Evolutionary conservation across 2,888 invertebrate genomes (phyloP), one percentile per base, ranked within the genome.

Genomic region (Philopedon plagiatum): DNA sequence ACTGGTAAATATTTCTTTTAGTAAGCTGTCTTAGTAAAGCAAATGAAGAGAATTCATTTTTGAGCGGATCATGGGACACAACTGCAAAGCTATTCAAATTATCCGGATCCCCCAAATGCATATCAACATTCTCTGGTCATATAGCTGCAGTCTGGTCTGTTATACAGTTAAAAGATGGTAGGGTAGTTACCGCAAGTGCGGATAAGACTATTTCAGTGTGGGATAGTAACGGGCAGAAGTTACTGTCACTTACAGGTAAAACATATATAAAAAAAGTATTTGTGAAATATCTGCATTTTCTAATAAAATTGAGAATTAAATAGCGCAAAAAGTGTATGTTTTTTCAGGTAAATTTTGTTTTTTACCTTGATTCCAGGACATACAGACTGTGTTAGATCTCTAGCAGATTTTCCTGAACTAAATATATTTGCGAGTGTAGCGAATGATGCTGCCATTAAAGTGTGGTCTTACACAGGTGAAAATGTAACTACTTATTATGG

Each of bases 21-120:
- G 90, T 90, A 0, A 89, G 90, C 77, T 82, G 86, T 26, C 81
- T 90, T 58, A 81, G 86, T 0, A 85, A 84, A 23, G 88, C 88
- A 0, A 75, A 85, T 0, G 81, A 85, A 65, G 82, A 87, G 60
- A 89, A 89, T 60, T 87, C 90, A 8, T 87, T 95, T 79, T 85
- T 93, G 63, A 96, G 95, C 81, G 94, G 96, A 44, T 98, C 98
- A 54, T 98, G 98, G 98, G 98, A 99, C 83, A 90, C 90, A 76
- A 93, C 94, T 3, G 96, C 94, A 0, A 92, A 93, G 81, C 87
- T 96, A 54, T 98, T 98, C 97, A 87, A 87, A 58, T 77, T 93
- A 2, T 84, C 89, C 11, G 85, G 89, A 1, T 85, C 88, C 26
- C 86, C 80, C 21, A 72, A 88, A 60, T 82, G 87, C 23, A 82